Percentiles rank a stretch among this genome's conserved stretches.
These are phyloP conservation scores for Mormyrus proboscirostris DNA, from an alignment of 2,797 vertebrate genomes.

Conservation along the genomic window DNA sequence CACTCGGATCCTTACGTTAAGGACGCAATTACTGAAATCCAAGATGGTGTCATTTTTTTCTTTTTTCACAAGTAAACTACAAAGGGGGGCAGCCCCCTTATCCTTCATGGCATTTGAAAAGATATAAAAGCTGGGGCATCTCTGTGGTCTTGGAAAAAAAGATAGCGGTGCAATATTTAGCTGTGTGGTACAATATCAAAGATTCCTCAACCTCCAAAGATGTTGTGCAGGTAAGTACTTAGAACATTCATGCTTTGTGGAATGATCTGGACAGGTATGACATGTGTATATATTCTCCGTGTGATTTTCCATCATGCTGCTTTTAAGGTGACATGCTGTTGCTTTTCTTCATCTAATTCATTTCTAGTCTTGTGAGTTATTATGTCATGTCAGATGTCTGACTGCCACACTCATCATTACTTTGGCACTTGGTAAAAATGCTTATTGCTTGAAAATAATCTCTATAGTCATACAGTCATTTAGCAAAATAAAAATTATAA, in stretches of 20 bases:
- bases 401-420: neutral
- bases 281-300: neutral
- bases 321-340: neutral
- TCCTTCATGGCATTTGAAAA: slow-evolving; percentile 51
- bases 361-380: neutral
- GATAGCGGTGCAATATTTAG: slow-evolving; percentile 46
- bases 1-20: slow-evolving; percentile 49
- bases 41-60: slow-evolving; percentile 37
- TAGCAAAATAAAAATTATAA: neutral
- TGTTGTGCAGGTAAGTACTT: slow-evolving; percentile 45
- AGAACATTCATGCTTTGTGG: neutral
- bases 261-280: neutral
- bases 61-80: slow-evolving; percentile 36
- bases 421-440: neutral
- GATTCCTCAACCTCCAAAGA: slow-evolving; percentile 37
- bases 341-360: neutral
- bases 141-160: slow-evolving; percentile 30
- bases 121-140: slow-evolving; percentile 54
- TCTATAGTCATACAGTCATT: neutral
- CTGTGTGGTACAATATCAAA: slow-evolving; percentile 33
- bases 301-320: neutral
- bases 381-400: neutral
- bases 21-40: slow-evolving; percentile 47
- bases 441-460: neutral
- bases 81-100: slow-evolving; percentile 37